A percentile compares a stretch with the other conserved stretches of the same genome.
Evolutionary conservation across 2,888 invertebrate species (phyloP).

Genomic region (Cepaea hortensis): DNA sequence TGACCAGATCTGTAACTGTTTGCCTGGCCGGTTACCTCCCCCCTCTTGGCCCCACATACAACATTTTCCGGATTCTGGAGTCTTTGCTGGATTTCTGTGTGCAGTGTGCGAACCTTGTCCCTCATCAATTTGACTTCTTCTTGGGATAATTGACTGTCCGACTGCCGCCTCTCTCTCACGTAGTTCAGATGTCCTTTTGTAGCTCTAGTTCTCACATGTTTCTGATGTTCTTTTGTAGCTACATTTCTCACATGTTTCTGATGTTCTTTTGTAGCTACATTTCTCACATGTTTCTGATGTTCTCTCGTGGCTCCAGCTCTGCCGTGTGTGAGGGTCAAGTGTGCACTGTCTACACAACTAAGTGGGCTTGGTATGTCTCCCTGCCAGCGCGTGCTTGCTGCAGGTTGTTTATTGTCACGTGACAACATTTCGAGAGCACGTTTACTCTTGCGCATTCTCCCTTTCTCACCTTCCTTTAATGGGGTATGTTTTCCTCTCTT

Average conservation of each 20-base stretch:
- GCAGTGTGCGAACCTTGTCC: slow-evolving; percentile 40
- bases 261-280: not conserved
- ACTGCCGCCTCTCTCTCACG: not conserved
- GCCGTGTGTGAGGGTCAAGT: not conserved
- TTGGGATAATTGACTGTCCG: not conserved
- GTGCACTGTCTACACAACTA: not conserved
- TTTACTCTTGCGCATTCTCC: slow-evolving; percentile 7
- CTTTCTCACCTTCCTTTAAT: not conserved
- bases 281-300: not conserved
- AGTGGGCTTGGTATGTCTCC: not conserved
- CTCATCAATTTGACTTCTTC: not conserved
- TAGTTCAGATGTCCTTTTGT: no score
- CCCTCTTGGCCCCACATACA: not conserved
- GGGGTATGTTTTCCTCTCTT: not conserved
- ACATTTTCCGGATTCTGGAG: slow-evolving; percentile 33
- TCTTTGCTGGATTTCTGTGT: slow-evolving; percentile 31
- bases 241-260: not conserved
- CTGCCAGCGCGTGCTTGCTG: no score
- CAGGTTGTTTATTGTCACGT: not conserved
- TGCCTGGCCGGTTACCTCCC: not conserved
- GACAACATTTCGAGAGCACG: slow-evolving; percentile 11
- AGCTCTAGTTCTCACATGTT: no score
- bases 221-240: no score
- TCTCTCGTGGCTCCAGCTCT: not conserved
- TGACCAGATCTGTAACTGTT: not conserved